Conservation (phyloP, 2,113 vertebrate genomes). For the Bubo blakistoni region DNA sequence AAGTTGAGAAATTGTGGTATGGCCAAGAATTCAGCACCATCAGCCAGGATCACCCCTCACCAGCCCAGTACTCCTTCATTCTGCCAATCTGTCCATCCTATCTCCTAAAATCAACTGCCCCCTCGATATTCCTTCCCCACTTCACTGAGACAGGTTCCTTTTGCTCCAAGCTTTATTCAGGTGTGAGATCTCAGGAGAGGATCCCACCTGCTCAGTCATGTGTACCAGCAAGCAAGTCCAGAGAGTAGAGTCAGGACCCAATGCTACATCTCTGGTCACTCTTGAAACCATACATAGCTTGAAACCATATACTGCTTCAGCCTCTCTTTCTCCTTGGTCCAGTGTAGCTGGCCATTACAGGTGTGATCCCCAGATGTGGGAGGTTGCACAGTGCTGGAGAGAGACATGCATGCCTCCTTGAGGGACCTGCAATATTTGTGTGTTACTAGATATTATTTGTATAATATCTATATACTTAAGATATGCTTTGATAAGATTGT, state of each 20-base stretch:
- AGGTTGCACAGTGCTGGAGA: neutral
- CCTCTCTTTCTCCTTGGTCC: neutral
- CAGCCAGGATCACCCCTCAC: neutral
- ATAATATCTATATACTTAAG: neutral
- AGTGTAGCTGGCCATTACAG: neutral
- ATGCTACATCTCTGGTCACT: neutral
- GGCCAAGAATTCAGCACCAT: neutral
- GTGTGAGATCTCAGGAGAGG: neutral
- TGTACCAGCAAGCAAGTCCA: neutral
- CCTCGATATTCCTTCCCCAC: fast-evolving
- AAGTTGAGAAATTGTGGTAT: neutral
- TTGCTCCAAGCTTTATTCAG: neutral
- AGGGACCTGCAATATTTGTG: neutral
- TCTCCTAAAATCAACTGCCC: neutral
- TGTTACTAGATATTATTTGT: neutral
- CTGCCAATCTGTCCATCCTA: neutral
- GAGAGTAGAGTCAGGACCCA: neutral
- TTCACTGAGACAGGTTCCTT: neutral
- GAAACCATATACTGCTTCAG: fast-evolving
- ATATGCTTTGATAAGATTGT: neutral
- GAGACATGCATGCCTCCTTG: neutral
- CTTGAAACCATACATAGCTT: neutral
- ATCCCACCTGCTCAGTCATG: neutral
- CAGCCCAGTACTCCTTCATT: neutral
- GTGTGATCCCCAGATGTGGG: fast-evolving